phyloP scores from a whole-genome alignment of 2,797 vertebrate genomes.

The Onychomys arenicola region DNA sequence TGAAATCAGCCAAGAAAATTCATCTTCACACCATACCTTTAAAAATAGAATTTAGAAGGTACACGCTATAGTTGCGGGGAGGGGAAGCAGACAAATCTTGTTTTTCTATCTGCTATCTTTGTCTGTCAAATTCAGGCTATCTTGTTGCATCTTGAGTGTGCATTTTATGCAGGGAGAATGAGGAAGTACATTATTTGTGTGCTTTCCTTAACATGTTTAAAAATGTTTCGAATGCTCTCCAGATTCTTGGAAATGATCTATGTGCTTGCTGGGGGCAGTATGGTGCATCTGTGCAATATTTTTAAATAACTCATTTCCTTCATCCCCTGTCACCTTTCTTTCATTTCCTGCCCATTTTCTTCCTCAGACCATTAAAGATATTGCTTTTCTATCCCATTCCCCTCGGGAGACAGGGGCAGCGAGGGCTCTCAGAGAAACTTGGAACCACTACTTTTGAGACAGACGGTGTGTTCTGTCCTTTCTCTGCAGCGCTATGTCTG shows the following conservation, averaged over 20 bases:
- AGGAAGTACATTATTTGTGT: conserved; percentile 22
- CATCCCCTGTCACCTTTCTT: conserved; percentile 45
- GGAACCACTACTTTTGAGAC: not conserved
- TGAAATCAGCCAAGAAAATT: conserved; percentile 32
- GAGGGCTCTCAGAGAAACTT: not conserved
- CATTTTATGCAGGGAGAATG: not conserved
- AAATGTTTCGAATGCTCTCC: conserved; percentile 40
- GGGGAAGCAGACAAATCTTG: not conserved
- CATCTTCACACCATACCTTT: conserved; percentile 1
- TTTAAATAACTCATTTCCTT: conserved; percentile 75
- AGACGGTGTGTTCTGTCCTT: not conserved
- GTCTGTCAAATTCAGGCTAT: not conserved
- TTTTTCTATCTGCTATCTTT: not conserved
- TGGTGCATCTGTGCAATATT: conserved; percentile 60
- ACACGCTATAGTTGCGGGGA: not conserved
- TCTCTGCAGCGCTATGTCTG: not conserved
- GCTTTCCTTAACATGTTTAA: conserved; percentile 22
- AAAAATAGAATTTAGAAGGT: conserved; percentile 40
- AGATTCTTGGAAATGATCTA: conserved; percentile 54
- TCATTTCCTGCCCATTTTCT: conserved; percentile 77
- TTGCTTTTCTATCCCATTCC: conserved; percentile 60
- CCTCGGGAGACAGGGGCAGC: conserved; percentile 52
- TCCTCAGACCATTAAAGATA: conserved; percentile 75
- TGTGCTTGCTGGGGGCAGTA: conserved; percentile 36
- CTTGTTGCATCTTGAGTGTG: not conserved